These are phyloP conservation scores for Dioctria linearis DNA, from an alignment of 2,888 invertebrate genomes.

Conservation along the genomic window DNA sequence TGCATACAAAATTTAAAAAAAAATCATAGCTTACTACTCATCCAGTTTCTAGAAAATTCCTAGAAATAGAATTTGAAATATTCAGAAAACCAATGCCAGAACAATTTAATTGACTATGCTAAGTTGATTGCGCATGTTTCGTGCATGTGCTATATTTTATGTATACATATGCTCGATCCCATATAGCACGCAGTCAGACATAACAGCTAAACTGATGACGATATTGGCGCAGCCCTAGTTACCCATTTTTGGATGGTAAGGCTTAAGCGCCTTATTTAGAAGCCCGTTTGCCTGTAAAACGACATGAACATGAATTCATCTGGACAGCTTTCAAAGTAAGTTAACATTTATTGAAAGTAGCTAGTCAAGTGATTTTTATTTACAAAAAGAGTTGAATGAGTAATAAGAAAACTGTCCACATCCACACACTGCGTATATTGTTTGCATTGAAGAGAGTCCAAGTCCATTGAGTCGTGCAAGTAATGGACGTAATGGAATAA, in stretches of 20 bases:
- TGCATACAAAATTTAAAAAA: too few relatives aligned
- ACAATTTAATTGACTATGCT: background rate
- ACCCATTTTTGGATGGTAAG: slow-evolving; percentile 45
- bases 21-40: too few relatives aligned
- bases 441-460: background rate
- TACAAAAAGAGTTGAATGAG: slow-evolving; percentile 12
- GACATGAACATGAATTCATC: slow-evolving; percentile 35
- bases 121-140: background rate
- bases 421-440: background rate
- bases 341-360: slow-evolving; percentile 35
- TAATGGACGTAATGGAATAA: background rate
- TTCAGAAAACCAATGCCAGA: background rate
- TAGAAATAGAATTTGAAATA: background rate
- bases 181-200: background rate
- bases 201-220: slow-evolving; percentile 25
- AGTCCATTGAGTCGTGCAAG: slow-evolving; percentile 8
- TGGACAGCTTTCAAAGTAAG: slow-evolving; percentile 33
- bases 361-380: background rate
- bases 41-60: too few relatives aligned
- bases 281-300: slow-evolving; percentile 48
- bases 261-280: slow-evolving; percentile 39
- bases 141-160: background rate
- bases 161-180: background rate
- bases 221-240: slow-evolving; percentile 44
- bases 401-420: slow-evolving; percentile 44